phyloP scores from a whole-genome alignment of 2,113 vertebrate species.

The Muntiacus muntjak region DNA sequence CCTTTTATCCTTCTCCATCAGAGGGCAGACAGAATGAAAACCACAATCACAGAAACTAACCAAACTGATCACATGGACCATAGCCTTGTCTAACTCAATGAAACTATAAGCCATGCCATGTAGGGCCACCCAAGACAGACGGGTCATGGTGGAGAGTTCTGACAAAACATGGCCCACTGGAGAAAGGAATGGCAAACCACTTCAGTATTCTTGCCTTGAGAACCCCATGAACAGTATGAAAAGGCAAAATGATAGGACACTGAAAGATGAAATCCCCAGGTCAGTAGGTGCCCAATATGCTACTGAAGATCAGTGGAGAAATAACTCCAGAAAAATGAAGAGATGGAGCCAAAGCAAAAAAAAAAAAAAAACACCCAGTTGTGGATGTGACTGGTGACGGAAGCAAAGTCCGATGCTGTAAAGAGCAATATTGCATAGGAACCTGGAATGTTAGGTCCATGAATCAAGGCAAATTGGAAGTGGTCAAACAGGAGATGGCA shows the following conservation, averaged over 20 bases:
- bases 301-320: neutral
- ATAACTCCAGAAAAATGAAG: neutral
- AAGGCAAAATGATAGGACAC: neutral
- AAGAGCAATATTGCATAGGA: neutral
- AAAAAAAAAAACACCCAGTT: neutral
- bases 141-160: neutral
- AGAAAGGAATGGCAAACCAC: neutral
- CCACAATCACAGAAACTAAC: neutral
- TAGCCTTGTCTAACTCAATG: neutral
- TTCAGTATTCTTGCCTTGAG: neutral
- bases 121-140: neutral
- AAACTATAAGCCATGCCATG: fast-evolving
- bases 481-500: neutral
- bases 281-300: neutral
- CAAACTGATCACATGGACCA: neutral
- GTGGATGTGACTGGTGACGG: neutral
- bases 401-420: neutral
- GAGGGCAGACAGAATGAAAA: neutral
- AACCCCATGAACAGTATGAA: neutral
- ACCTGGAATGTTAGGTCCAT: neutral
- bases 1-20: neutral
- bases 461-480: neutral
- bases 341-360: neutral
- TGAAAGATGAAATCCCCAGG: neutral
- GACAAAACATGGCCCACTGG: neutral